These are phyloP conservation scores for Nycteola revayana DNA, from an alignment of 2,888 invertebrate species.

Conservation along the genomic window DNA sequence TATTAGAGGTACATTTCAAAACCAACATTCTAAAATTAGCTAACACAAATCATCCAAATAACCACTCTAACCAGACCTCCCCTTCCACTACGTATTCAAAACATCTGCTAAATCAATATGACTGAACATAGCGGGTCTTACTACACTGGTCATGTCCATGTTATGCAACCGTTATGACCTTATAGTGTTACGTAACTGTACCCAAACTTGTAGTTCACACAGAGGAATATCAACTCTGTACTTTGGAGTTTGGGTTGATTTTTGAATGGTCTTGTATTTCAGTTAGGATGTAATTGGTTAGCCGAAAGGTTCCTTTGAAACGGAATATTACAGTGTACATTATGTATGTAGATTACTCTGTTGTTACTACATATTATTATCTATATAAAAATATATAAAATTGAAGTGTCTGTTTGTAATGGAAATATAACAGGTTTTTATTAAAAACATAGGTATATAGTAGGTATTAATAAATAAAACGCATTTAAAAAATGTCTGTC, in stretches of 20 bases:
- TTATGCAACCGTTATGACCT: slow-evolving; percentile 73
- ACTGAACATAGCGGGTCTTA: slow-evolving; percentile 41
- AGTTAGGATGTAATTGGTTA: slow-evolving; percentile 56
- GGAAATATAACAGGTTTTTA: no score
- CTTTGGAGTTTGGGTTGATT: slow-evolving; percentile 3
- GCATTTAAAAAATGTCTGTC: no score
- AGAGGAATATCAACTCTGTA: slow-evolving; percentile 30
- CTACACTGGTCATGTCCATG: slow-evolving; percentile 46
- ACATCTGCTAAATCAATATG: slow-evolving; percentile 19
- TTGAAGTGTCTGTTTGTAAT: no score
- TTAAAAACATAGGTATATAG: no score
- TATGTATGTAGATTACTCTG: slow-evolving; percentile 29
- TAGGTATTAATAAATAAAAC: no score
- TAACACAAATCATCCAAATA: slow-evolving; percentile 44
- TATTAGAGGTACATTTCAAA: slow-evolving; percentile 59
- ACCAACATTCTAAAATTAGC: slow-evolving; percentile 64
- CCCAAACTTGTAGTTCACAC: slow-evolving; percentile 43
- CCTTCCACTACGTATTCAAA: slow-evolving; percentile 21
- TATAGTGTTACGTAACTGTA: slow-evolving; percentile 71
- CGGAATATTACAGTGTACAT: slow-evolving; percentile 31
- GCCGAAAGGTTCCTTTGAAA: slow-evolving; percentile 50
- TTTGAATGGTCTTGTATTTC: slow-evolving; percentile 13
- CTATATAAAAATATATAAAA: no score
- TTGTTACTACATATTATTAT: slow-evolving; percentile 26
- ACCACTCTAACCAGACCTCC: slow-evolving; percentile 36